These are phyloP conservation scores for Cephus nigrinus DNA, from an alignment of 2,888 invertebrate species.

Conservation along the genomic window DNA sequence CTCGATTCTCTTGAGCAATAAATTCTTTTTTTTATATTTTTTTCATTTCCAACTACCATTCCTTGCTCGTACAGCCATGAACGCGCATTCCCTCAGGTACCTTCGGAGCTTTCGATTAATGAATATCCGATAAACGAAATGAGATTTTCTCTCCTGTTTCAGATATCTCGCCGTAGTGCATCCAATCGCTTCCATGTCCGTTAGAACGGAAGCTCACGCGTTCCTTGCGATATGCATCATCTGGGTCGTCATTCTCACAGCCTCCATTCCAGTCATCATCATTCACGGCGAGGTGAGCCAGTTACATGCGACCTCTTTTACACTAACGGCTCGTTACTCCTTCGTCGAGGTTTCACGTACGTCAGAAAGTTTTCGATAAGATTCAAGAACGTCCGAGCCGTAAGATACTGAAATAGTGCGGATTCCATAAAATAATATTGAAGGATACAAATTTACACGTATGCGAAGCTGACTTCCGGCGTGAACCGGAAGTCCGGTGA, in stretches of 20 bases:
- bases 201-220: constrained; percentile 85
- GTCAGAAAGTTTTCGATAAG: background rate
- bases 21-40: background rate
- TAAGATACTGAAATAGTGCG: background rate
- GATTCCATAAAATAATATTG: background rate
- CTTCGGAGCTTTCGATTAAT: background rate
- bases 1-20: background rate
- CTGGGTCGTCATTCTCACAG: constrained; percentile 84
- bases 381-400: background rate
- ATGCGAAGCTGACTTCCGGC: too few species aligned
- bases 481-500: too few species aligned
- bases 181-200: constrained; percentile 88
- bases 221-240: constrained; percentile 80
- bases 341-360: background rate
- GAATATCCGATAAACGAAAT: constrained; percentile 1
- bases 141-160: constrained; percentile 13
- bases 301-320: constrained; percentile 35
- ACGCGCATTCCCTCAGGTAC: background rate
- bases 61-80: background rate
- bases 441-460: background rate
- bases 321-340: too few species aligned
- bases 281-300: constrained; percentile 82
- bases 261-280: constrained; percentile 82
- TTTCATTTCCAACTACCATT: background rate
- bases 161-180: constrained; percentile 92